Evolutionary conservation across 1,140 invertebrate genomes (phyloP).

Genomic region (Coptotermes formosanus): DNA sequence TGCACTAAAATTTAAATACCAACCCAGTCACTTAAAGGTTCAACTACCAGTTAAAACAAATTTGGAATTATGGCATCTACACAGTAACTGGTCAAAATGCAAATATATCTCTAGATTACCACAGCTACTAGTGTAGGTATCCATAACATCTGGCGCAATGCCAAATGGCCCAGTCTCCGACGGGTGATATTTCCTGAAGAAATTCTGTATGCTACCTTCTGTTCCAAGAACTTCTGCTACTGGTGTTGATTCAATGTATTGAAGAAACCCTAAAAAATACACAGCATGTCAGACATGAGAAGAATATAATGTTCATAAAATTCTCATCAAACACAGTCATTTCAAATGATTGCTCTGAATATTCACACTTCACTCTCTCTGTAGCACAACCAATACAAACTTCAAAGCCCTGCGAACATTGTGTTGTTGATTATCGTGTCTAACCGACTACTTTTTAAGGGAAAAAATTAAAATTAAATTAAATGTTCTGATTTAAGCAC

Average conservation of each 20-base stretch:
- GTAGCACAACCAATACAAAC: no score
- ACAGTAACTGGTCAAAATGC: no score
- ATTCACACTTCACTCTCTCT: background rate
- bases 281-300: background rate
- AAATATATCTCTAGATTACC: conserved; percentile 50
- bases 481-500: no score
- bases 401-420: no score
- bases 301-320: background rate
- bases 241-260: conserved; percentile 93
- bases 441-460: no score
- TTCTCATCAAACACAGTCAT: background rate
- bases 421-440: no score
- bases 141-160: conserved; percentile 92
- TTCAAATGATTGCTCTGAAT: background rate
- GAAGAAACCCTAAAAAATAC: conserved; percentile 72
- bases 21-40: no score
- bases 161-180: conserved; percentile 85
- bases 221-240: conserved; percentile 87
- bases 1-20: no score
- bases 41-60: no score
- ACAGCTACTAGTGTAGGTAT: conserved; percentile 96
- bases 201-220: conserved; percentile 87
- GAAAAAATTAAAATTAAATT: no score
- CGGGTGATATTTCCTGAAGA: conserved; percentile 87
- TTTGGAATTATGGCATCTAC: no score